Percentiles rank a stretch among this genome's conserved stretches.
These are phyloP conservation scores for Drosophila melanosoma DNA, from an alignment of 2,888 invertebrate species.

Conservation along the genomic window DNA sequence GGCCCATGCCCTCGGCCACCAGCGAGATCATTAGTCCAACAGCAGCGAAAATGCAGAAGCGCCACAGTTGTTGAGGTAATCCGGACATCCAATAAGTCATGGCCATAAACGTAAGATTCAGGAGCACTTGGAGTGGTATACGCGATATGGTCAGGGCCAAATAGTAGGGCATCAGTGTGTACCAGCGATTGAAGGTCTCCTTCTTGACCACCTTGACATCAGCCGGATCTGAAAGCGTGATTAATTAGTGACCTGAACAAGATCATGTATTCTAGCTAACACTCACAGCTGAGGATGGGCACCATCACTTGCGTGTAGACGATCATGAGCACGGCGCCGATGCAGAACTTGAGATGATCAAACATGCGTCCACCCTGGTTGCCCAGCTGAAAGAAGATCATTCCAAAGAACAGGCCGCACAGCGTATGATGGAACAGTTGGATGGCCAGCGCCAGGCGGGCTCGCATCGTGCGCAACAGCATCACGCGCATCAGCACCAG, in stretches of 20 bases:
- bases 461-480: conserved; percentile 87
- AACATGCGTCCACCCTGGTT: conserved; percentile 89
- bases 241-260: neutral
- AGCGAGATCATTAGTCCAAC: conserved; percentile 90
- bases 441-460: conserved; percentile 87
- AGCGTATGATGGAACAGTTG: conserved; percentile 88
- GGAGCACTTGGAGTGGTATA: conserved; percentile 86
- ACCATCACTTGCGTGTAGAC: conserved; percentile 90
- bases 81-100: conserved; percentile 89
- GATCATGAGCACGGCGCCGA: conserved; percentile 88
- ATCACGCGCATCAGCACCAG: conserved; percentile 87
- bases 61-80: conserved; percentile 88
- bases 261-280: accelerated
- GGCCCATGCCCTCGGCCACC: conserved; percentile 91
- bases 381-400: conserved; percentile 88
- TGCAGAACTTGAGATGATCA: conserved; percentile 89
- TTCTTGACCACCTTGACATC: conserved; percentile 89
- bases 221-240: conserved; percentile 86
- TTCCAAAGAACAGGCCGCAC: conserved; percentile 86
- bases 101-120: conserved; percentile 87
- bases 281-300: conserved; percentile 89
- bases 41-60: conserved; percentile 89
- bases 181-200: conserved; percentile 90
- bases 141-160: conserved; percentile 88
- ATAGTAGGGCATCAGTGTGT: conserved; percentile 88